Conservation (phyloP, 1,140 invertebrate species). For the Drosophila trapezifrons region DNA sequence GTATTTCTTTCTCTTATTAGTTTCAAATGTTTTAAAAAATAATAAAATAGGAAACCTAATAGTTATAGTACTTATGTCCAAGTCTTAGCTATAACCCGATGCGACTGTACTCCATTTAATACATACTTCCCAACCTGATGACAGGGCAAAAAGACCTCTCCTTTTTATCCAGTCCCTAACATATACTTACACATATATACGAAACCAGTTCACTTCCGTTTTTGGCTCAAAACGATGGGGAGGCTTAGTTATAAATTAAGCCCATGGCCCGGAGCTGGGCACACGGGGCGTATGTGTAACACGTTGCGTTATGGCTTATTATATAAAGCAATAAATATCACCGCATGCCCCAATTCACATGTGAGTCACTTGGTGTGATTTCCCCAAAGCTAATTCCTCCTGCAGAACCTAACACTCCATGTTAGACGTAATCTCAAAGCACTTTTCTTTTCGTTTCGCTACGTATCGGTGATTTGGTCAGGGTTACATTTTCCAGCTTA, state of each 20-base stretch:
- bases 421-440: constrained; percentile 50
- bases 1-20: too few relatives aligned
- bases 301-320: constrained; percentile 72
- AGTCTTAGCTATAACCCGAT: neutral
- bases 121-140: constrained; percentile 30
- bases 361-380: constrained; percentile 47
- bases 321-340: constrained; percentile 62
- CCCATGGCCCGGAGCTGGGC: constrained; percentile 25
- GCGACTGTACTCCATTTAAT: neutral
- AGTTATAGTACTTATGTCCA: too few relatives aligned
- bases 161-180: constrained; percentile 15
- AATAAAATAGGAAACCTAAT: too few relatives aligned
- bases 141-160: constrained; percentile 56
- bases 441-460: constrained; percentile 38
- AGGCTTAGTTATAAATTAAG: constrained; percentile 73
- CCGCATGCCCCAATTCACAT: constrained; percentile 30
- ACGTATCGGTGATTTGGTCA: constrained; percentile 47
- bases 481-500: constrained; percentile 38
- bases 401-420: constrained; percentile 12
- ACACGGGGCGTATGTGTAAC: constrained; percentile 75
- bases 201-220: constrained; percentile 74
- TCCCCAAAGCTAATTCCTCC: neutral
- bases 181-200: constrained; percentile 20
- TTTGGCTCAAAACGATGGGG: constrained; percentile 21
- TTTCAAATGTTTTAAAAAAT: neutral